Evolutionary conservation across 2,113 vertebrate genomes (phyloP).

Genomic region (Elephantulus edwardii): DNA sequence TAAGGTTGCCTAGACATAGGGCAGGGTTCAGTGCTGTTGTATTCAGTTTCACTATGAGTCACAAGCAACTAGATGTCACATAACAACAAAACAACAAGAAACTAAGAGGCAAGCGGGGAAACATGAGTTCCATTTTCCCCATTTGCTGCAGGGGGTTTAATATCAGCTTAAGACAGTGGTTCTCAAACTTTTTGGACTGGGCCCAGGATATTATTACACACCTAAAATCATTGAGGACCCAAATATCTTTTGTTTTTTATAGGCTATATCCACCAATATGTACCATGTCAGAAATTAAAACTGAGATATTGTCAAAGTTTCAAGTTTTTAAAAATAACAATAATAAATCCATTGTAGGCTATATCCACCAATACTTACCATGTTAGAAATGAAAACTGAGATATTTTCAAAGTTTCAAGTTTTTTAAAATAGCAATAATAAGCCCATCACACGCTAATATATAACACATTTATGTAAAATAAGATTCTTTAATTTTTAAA

Average conservation of each 20-base stretch:
- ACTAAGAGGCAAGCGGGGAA: neutral
- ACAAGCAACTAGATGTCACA: too few species aligned
- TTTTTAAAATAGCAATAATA: neutral
- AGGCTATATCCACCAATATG: neutral
- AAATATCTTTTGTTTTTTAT: constrained; percentile 24
- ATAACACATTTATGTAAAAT: neutral
- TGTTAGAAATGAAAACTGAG: constrained; percentile 38
- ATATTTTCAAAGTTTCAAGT: constrained; percentile 22
- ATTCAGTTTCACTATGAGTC: too few species aligned
- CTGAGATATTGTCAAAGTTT: constrained; percentile 28
- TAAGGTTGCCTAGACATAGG: too few species aligned
- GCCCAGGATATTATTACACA: neutral
- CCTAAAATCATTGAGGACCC: constrained; percentile 4
- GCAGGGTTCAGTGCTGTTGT: too few species aligned
- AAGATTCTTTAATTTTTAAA: neutral
- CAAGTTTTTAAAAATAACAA: neutral
- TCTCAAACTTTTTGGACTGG: neutral
- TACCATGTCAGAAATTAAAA: constrained; percentile 39
- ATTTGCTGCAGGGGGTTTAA: neutral
- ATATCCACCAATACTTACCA: neutral
- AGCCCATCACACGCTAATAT: neutral
- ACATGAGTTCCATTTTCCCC: neutral
- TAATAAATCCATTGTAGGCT: neutral
- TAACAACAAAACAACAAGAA: too few species aligned
- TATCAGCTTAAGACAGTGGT: neutral